phyloP scores from a whole-genome alignment of 2,888 invertebrate genomes.

The Athalia circularis region DNA sequence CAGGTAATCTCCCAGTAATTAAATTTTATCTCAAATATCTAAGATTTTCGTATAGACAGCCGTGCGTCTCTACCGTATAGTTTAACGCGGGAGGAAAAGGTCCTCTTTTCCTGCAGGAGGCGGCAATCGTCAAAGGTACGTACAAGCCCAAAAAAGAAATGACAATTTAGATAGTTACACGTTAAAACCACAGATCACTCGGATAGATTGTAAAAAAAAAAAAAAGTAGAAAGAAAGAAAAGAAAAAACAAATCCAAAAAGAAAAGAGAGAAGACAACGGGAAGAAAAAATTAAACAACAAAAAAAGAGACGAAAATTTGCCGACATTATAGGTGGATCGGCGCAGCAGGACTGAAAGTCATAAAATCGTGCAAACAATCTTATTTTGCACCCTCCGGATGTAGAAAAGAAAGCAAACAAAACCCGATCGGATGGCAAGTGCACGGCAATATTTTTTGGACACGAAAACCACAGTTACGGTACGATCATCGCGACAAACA shows the following conservation, averaged over 20 bases:
- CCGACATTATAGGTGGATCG: background rate
- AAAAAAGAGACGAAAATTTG: background rate
- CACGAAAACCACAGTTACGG: too few relatives aligned
- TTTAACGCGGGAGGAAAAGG: conserved; percentile 5
- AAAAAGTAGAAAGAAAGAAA: background rate
- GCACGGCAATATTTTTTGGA: too few relatives aligned
- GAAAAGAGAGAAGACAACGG: background rate
- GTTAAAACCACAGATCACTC: conserved; percentile 39
- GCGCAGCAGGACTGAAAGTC: background rate
- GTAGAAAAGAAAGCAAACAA: background rate
- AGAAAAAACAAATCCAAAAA: background rate
- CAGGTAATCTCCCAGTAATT: conserved; percentile 25
- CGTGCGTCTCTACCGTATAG: background rate
- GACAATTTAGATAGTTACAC: conserved; percentile 42
- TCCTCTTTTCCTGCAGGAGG: conserved; percentile 12
- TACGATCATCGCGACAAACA: background rate
- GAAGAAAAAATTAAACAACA: too few relatives aligned
- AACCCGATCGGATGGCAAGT: background rate
- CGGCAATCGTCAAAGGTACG: conserved; percentile 29
- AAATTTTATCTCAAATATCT: conserved; percentile 40
- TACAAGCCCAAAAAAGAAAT: conserved; percentile 8
- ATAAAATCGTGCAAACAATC: conserved; percentile 26
- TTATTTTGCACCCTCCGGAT: background rate
- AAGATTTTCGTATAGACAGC: conserved; percentile 5
- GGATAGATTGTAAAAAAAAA: conserved; percentile 34